phyloP scores from a whole-genome alignment of 2,113 vertebrate species.

The Daphoenositta chrysoptera region DNA sequence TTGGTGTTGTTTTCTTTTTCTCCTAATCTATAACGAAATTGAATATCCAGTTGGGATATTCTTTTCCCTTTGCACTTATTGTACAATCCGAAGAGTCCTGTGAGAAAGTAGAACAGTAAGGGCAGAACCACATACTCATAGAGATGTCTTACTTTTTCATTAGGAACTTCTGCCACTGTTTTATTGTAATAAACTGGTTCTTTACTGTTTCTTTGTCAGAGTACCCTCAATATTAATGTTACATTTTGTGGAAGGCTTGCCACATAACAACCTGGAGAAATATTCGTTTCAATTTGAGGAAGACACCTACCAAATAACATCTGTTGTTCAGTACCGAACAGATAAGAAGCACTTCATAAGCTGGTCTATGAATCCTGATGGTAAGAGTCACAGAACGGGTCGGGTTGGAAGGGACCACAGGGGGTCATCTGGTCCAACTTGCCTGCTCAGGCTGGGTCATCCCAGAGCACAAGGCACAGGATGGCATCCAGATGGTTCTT shows the following conservation, averaged over 20 bases:
- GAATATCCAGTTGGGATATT: neutral
- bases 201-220: constrained; percentile 67
- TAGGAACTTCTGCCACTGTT: neutral
- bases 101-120: neutral
- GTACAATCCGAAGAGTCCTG: neutral
- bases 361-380: constrained; percentile 80
- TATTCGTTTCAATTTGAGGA: constrained; percentile 82
- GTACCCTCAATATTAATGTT: constrained; percentile 81
- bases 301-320: constrained; percentile 73
- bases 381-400: constrained; percentile 67
- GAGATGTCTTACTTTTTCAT: neutral
- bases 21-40: neutral
- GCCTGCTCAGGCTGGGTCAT: neutral
- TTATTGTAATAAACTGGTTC: neutral
- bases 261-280: constrained; percentile 70
- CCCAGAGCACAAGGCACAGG: neutral
- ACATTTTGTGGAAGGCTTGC: constrained; percentile 90
- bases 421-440: neutral
- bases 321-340: constrained; percentile 81
- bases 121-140: neutral
- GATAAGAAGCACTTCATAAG: constrained; percentile 84
- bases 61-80: neutral
- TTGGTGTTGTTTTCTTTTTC: fast-evolving
- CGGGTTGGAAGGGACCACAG: neutral
- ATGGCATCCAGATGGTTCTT: neutral